Evolutionary conservation across 2,888 invertebrate species (phyloP).

Genomic region (Eutolmus rufibarbis): DNA sequence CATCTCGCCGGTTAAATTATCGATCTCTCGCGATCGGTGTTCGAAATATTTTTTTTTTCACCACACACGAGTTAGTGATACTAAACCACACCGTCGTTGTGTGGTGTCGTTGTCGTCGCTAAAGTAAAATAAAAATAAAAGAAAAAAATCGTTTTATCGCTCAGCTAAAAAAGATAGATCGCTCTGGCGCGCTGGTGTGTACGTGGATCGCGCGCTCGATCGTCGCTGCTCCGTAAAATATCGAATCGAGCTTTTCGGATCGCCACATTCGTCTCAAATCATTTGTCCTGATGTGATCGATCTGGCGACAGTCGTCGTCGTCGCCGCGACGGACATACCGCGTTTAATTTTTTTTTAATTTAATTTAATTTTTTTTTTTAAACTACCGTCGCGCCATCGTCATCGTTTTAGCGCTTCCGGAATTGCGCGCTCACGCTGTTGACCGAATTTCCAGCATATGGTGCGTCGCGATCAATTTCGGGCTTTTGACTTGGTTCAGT

Average conservation of each 20-base stretch:
- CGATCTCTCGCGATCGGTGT: conserved; percentile 3
- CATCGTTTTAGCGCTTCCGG: not conserved
- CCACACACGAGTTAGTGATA: not conserved
- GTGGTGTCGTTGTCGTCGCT: not conserved
- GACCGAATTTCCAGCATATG: not conserved
- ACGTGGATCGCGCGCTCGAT: not conserved
- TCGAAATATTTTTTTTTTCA: not conserved
- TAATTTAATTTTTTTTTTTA: not conserved
- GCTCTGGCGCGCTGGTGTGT: not conserved
- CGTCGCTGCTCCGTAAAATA: not conserved
- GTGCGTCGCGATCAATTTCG: not conserved
- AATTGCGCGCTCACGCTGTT: not conserved
- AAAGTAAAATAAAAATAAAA: not conserved
- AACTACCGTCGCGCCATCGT: not conserved
- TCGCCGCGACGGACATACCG: not conserved
- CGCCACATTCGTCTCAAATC: conserved; percentile 35
- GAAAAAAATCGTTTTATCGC: not conserved
- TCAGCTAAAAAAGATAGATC: not conserved
- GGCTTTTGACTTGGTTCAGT: not conserved
- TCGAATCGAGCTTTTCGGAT: conserved; percentile 14
- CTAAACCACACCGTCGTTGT: not conserved
- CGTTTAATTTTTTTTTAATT: not conserved
- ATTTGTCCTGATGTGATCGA: conserved; percentile 47
- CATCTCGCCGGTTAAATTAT: not conserved
- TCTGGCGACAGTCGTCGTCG: conserved; percentile 4